Evolutionary conservation across 2,797 vertebrate genomes (phyloP).

Genomic region (Spondyliosoma cantharus): DNA sequence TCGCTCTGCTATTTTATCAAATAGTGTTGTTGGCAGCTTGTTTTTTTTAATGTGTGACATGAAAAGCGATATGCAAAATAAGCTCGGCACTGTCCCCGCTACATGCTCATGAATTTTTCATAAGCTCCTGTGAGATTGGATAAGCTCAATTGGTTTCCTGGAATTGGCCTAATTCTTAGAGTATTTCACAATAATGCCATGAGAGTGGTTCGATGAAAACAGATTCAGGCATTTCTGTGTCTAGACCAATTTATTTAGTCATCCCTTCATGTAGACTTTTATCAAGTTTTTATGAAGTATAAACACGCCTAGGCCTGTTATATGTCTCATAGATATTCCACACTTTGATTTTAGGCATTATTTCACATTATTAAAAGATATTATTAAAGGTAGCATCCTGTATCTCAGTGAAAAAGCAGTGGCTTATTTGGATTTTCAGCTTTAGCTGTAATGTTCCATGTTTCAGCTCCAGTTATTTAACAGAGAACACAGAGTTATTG

Average conservation of each 20-base stretch:
- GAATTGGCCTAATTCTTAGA: constrained; percentile 36
- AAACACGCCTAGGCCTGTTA: background rate
- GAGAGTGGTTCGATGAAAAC: constrained; percentile 28
- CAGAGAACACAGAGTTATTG: constrained; percentile 31
- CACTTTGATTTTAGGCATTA: background rate
- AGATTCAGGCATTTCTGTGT: constrained; percentile 4
- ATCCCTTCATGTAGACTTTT: constrained; percentile 3
- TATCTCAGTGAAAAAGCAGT: background rate
- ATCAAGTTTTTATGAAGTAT: background rate
- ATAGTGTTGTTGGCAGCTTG: constrained; percentile 26
- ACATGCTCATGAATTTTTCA: constrained; percentile 58
- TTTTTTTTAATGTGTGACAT: constrained; percentile 36
- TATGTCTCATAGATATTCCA: background rate
- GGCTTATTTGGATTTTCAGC: background rate
- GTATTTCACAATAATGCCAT: constrained; percentile 27
- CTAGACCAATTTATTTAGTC: constrained; percentile 21
- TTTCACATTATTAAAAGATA: background rate
- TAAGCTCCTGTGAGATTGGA: constrained; percentile 40
- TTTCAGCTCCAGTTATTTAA: constrained; percentile 19
- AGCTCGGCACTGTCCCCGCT: constrained; percentile 32
- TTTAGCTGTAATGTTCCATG: background rate
- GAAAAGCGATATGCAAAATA: constrained; percentile 41
- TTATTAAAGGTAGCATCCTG: background rate
- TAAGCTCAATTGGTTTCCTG: constrained; percentile 38
- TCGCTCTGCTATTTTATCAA: background rate